Conservation (phyloP, 2,113 vertebrate species). For the Amphiprion ocellaris region DNA sequence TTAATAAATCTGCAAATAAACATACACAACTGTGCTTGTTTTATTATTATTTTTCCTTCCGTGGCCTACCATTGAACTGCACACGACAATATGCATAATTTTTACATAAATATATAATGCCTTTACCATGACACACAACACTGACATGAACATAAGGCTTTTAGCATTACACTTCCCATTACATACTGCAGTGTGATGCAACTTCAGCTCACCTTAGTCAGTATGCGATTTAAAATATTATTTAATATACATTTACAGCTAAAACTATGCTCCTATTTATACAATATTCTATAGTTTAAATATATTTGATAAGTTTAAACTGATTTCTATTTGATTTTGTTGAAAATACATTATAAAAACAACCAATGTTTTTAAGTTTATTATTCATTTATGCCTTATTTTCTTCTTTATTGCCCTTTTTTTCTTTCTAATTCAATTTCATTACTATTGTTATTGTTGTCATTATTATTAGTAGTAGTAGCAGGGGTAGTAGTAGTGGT, state of each 20-base stretch:
- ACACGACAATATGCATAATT: constrained; percentile 2
- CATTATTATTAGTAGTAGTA: too few relatives aligned
- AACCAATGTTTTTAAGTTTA: too few relatives aligned
- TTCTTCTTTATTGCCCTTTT: too few relatives aligned
- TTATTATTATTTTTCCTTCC: background rate
- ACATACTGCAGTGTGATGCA: background rate
- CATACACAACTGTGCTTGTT: constrained; percentile 18
- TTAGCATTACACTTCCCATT: background rate
- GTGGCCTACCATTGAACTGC: constrained; percentile 1
- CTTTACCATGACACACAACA: constrained; percentile 8
- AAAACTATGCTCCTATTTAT: too few relatives aligned
- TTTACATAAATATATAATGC: constrained; percentile 9
- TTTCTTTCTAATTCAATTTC: too few relatives aligned
- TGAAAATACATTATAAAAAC: too few relatives aligned
- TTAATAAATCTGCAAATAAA: constrained; percentile 56
- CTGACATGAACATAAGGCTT: background rate
- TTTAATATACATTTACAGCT: background rate
- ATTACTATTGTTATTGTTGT: too few relatives aligned
- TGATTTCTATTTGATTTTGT: too few relatives aligned
- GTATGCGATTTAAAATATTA: background rate
- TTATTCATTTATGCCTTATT: too few relatives aligned
- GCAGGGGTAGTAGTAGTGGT: too few relatives aligned
- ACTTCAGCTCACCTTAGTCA: background rate
- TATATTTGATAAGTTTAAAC: too few relatives aligned
- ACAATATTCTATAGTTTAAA: too few relatives aligned